Conservation (phyloP, 1,140 invertebrate species). For the Choristoneura fumiferana region DNA sequence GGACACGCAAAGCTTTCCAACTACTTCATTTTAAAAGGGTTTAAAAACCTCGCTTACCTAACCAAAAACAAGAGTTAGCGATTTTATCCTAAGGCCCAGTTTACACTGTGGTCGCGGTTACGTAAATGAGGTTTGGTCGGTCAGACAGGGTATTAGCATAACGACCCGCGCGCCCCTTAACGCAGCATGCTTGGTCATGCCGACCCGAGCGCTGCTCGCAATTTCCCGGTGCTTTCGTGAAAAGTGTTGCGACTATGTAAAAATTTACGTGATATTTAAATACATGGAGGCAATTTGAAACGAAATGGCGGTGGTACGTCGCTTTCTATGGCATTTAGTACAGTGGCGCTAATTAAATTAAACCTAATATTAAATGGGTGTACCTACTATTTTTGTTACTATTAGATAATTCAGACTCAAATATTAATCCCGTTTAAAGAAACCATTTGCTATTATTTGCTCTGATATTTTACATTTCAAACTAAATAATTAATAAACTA, state of each 20-base stretch:
- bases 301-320: neutral
- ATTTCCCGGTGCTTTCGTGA: conserved; percentile 62
- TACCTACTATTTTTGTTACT: too few relatives aligned
- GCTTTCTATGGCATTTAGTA: too few relatives aligned
- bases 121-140: conserved; percentile 28
- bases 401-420: too few relatives aligned
- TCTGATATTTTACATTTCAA: too few relatives aligned
- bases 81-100: conserved; percentile 21
- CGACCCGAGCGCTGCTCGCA: conserved; percentile 65
- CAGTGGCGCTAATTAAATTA: too few relatives aligned
- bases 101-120: conserved; percentile 16
- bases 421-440: too few relatives aligned
- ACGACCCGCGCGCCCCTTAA: conserved; percentile 71
- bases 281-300: neutral
- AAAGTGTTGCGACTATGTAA: conserved; percentile 42
- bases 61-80: conserved; percentile 22
- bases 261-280: conserved; percentile 25
- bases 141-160: conserved; percentile 65
- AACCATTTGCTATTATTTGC: too few relatives aligned
- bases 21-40: conserved; percentile 25
- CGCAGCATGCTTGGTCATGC: conserved; percentile 74
- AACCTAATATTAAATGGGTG: too few relatives aligned
- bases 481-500: too few relatives aligned
- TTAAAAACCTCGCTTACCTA: neutral
- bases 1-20: conserved; percentile 57